A percentile compares a stretch with the other conserved stretches of the same genome.
Conservation (phyloP, 1,140 invertebrate species). For the Macrobrachium rosenbergii region DNA sequence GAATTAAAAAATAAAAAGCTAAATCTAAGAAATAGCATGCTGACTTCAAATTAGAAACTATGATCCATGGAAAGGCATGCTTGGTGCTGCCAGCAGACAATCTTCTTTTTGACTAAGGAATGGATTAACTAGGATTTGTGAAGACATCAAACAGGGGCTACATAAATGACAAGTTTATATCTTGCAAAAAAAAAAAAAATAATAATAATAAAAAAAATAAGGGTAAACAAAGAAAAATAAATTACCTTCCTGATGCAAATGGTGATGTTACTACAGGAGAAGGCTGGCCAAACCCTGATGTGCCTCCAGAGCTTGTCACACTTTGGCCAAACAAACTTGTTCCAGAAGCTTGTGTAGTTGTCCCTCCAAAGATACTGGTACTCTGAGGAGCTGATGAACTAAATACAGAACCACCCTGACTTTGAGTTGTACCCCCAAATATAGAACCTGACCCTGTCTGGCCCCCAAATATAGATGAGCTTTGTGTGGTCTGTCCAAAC, state of each 20-base stretch:
- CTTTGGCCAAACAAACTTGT: constrained; percentile 32
- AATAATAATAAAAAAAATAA: background rate
- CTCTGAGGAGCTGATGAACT: constrained; percentile 2
- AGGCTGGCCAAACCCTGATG: constrained; percentile 46
- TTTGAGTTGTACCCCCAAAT: constrained; percentile 13
- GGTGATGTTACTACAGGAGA: constrained; percentile 35
- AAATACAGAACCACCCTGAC: constrained; percentile 34
- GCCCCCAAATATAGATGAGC: constrained; percentile 24
- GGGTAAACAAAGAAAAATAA: too few species aligned
- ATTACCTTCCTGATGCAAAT: constrained; percentile 42
- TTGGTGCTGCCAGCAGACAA: too few species aligned
- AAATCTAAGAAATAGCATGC: too few species aligned
- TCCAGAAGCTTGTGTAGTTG: constrained; percentile 21
- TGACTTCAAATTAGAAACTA: too few species aligned
- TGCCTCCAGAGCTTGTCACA: constrained; percentile 10
- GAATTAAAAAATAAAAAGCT: too few species aligned
- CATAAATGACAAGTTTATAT: too few species aligned
- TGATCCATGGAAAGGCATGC: too few species aligned
- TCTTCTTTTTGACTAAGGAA: too few species aligned
- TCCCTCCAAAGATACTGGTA: constrained; percentile 36
- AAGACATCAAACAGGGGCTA: too few species aligned
- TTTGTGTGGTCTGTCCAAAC: constrained; percentile 39
- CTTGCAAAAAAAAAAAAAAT: background rate
- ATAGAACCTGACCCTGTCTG: constrained; percentile 19
- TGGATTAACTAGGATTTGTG: too few species aligned